phyloP scores from a whole-genome alignment of 2,113 vertebrate genomes.

The Rutilus rutilus region DNA sequence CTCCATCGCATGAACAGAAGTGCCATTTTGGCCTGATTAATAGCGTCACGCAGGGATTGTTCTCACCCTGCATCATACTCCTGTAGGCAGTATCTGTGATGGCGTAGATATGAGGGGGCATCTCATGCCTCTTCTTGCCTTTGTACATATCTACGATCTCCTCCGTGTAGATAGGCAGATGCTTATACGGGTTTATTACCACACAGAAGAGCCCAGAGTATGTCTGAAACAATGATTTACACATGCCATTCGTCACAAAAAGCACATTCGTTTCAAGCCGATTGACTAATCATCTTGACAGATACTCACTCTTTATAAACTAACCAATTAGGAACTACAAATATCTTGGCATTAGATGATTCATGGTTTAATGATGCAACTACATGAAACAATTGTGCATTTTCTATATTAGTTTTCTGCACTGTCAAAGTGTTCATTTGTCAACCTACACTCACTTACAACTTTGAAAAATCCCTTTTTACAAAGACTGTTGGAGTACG shows the following conservation, averaged over 20 bases:
- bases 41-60: background rate
- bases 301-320: background rate
- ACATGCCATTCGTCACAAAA: background rate
- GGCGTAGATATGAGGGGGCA: constrained; percentile 90
- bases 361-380: background rate
- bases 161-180: constrained; percentile 88
- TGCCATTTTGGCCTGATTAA: background rate
- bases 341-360: background rate
- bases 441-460: background rate
- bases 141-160: constrained; percentile 91
- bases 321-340: background rate
- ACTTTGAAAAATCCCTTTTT: too few species aligned
- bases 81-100: constrained; percentile 88
- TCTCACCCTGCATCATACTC: constrained; percentile 90
- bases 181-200: constrained; percentile 90
- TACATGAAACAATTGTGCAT: background rate
- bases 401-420: background rate
- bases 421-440: background rate
- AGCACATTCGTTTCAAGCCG: background rate
- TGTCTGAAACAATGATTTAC: constrained; percentile 71
- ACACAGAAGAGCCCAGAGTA: constrained; percentile 93
- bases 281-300: background rate
- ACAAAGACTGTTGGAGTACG: too few species aligned
- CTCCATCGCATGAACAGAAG: background rate
- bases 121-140: constrained; percentile 91